phyloP scores from a whole-genome alignment of 2,113 vertebrate species.

The Cricetomys ansorgei region DNA sequence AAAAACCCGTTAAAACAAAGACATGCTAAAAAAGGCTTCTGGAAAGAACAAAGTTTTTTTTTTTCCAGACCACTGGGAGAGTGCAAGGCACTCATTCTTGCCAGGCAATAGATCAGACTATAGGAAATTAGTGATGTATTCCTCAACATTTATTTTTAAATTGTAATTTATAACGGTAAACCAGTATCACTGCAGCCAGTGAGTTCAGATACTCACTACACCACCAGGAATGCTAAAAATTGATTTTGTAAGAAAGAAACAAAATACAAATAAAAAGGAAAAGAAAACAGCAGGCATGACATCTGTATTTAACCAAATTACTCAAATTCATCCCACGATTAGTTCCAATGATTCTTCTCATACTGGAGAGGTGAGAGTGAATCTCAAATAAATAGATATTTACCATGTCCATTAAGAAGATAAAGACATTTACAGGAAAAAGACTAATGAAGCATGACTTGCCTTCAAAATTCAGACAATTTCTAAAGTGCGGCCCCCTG shows the following conservation, averaged over 20 bases:
- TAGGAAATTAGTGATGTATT: neutral
- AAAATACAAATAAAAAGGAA: neutral
- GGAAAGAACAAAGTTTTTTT: constrained; percentile 26
- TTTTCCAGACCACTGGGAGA: neutral
- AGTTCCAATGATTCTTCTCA: neutral
- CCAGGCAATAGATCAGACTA: neutral
- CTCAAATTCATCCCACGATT: neutral
- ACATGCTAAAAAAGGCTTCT: constrained; percentile 22
- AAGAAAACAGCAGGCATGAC: neutral
- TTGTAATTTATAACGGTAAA: constrained; percentile 6
- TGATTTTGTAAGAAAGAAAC: neutral
- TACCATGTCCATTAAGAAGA: neutral
- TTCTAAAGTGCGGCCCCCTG: neutral
- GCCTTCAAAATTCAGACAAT: neutral
- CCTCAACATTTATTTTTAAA: too few relatives aligned
- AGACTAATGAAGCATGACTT: neutral
- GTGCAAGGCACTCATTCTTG: neutral
- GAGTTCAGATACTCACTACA: neutral
- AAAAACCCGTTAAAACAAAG: constrained; percentile 30
- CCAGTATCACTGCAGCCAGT: neutral
- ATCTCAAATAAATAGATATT: constrained; percentile 28
- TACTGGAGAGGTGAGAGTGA: neutral
- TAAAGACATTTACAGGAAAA: neutral
- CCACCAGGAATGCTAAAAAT: neutral
- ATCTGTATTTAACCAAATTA: constrained; percentile 2